phyloP scores from a whole-genome alignment of 2,888 invertebrate species.

The Cistogaster globosa region DNA sequence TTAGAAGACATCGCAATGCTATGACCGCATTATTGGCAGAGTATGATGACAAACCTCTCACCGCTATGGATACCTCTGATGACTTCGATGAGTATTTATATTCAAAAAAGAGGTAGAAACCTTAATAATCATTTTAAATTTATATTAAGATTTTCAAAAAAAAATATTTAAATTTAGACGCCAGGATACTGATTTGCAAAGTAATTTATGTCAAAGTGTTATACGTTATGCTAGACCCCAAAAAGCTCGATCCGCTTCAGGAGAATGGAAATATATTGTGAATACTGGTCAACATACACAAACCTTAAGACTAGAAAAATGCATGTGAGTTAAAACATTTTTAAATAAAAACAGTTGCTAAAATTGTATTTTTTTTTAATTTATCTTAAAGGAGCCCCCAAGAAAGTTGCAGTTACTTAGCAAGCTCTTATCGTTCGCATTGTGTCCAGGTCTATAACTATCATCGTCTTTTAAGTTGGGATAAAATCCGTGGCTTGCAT shows the following conservation, averaged over 20 bases:
- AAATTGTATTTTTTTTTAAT: not conserved
- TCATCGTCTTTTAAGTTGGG: slow-evolving; percentile 92
- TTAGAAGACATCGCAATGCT: slow-evolving; percentile 87
- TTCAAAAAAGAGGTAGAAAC: slow-evolving; percentile 78
- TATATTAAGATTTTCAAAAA: not conserved
- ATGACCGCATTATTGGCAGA: slow-evolving; percentile 89
- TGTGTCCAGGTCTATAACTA: slow-evolving; percentile 93
- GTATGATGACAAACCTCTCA: slow-evolving; percentile 85
- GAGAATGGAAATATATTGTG: slow-evolving; percentile 93
- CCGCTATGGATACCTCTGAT: slow-evolving; percentile 81
- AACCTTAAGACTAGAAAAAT: slow-evolving; percentile 91
- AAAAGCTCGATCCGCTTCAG: slow-evolving; percentile 90
- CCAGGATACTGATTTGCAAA: slow-evolving; percentile 85
- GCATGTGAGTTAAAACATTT: slow-evolving; percentile 84
- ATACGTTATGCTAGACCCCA: slow-evolving; percentile 92
- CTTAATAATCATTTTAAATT: not conserved
- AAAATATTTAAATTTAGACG: slow-evolving; percentile 83
- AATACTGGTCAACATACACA: slow-evolving; percentile 93
- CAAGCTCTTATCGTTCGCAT: slow-evolving; percentile 90
- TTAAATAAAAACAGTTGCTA: not conserved
- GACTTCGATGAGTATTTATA: slow-evolving; percentile 80
- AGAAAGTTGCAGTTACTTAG: slow-evolving; percentile 90
- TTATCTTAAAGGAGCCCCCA: slow-evolving; percentile 86
- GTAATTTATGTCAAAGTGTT: slow-evolving; percentile 91
- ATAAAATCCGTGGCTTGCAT: slow-evolving; percentile 90